Evolutionary conservation across 2,113 vertebrate species (phyloP).

Genomic region (Trochalopteron elliotii): DNA sequence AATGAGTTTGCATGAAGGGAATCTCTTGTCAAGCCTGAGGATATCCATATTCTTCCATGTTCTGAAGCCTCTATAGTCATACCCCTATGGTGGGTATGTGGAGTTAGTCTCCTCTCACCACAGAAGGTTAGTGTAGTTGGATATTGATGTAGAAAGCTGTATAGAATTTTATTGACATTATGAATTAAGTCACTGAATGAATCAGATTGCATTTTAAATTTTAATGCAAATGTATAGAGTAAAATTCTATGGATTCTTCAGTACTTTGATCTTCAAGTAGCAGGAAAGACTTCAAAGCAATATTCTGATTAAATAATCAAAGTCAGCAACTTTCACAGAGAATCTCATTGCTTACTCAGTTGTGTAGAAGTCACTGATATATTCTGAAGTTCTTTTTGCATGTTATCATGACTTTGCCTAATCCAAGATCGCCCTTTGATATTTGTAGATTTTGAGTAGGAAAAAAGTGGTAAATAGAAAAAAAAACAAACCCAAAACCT

Average conservation of each 20-base stretch:
- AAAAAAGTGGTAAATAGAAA: background rate
- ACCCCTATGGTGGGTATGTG: rapidly evolving
- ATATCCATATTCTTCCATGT: background rate
- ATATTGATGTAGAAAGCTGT: background rate
- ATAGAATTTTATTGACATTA: background rate
- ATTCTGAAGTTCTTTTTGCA: background rate
- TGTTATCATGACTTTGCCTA: background rate
- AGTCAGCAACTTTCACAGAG: background rate
- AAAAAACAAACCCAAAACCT: background rate
- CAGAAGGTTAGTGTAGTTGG: background rate
- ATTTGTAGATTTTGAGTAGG: background rate
- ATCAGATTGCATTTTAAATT: background rate
- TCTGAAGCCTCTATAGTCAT: background rate
- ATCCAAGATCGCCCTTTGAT: background rate
- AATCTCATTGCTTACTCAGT: background rate
- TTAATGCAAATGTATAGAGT: background rate
- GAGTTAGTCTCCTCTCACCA: background rate
- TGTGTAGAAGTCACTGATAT: background rate
- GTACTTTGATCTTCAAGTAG: background rate
- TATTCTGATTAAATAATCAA: background rate
- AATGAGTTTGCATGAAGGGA: background rate
- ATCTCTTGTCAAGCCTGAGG: background rate
- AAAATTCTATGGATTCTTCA: background rate
- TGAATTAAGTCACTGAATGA: background rate
- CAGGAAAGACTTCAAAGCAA: background rate